Base-by-base conservation (phyloP, 2,113 vertebrate genomes). In the Rhipidura dahli region DNA sequence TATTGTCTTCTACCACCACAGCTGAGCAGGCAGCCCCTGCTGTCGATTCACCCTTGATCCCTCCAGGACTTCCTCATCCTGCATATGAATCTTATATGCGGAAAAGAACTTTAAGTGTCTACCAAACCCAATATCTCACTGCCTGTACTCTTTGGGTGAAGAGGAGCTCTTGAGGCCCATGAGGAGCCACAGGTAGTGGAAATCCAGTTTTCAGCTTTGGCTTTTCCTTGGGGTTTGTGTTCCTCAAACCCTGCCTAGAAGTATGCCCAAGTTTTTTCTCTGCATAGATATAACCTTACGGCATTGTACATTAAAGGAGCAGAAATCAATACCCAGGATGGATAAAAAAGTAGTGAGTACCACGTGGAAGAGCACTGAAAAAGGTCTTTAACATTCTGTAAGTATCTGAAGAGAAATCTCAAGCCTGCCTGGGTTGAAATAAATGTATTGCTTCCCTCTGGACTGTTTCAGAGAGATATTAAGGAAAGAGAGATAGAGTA, bases 11-110 rank as follows among this genome's bases (percentile, higher is more conserved):
- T 83, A 13, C 51, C 76, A 83, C 60, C 93, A 90, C 94, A 96
- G 87, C 85, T 92, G 88, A 96, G 92, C 83, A 64, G 86, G 72
- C 94, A 96, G 92, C 39, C 72, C 45, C 72, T 78, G 85, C 71
- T 20, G 1, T 33, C 2, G 0, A 78, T 56, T 83, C 64, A 56
- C 76, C 69, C 51, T 45, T 83, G 82, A 88, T 94, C 71, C 68
- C 75, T 66, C 24, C 2, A 11, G 54, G 59, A 28, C 30, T 18
- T 85, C 80, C 59, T 66, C 27, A 39, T 18, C 33, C 60, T 70
- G 50, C 7, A 1, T 39, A 13, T 81, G 57, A 87, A 85, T 44
- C 37, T 51, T 42, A 10, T 0, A 31, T 1, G 7, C 27, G 57
- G 84, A 72, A 91, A 56, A 44, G 16, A 59, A 80, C 42, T 54